Evolutionary conservation across 1,140 invertebrate species (phyloP).

Genomic region (Drosophila melanica): DNA sequence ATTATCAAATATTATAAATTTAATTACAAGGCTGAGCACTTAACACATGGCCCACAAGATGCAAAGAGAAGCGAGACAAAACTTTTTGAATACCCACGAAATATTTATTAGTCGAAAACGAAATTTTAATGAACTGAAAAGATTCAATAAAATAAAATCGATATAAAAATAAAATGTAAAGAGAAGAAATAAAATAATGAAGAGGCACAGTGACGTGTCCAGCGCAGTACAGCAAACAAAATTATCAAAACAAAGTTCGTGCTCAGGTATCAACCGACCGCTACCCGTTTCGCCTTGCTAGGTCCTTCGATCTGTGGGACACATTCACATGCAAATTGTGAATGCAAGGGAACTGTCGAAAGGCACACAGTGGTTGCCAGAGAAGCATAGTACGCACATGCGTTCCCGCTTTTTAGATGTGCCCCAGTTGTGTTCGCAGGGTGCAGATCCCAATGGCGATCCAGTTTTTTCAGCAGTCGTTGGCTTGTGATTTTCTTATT

Average conservation of each 20-base stretch:
- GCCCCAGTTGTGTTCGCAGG: slow-evolving; percentile 1
- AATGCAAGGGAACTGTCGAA: slow-evolving; percentile 25
- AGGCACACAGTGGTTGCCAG: slow-evolving; percentile 21
- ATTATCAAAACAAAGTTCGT: slow-evolving; percentile 70
- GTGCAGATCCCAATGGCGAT: slow-evolving; percentile 35
- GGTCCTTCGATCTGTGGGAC: slow-evolving; percentile 9
- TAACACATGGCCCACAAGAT: neutral
- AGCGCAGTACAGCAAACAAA: slow-evolving; percentile 19
- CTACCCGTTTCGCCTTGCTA: neutral
- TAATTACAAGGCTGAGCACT: neutral
- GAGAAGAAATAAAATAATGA: slow-evolving; percentile 66
- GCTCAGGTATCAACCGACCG: slow-evolving; percentile 19
- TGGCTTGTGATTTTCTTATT: slow-evolving; percentile 79
- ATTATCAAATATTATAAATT: no score
- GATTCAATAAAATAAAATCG: slow-evolving; percentile 68
- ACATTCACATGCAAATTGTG: slow-evolving; percentile 41
- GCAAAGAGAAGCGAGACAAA: slow-evolving; percentile 13
- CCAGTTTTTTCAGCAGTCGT: slow-evolving; percentile 51
- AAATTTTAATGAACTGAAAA: slow-evolving; percentile 76
- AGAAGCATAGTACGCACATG: slow-evolving; percentile 46
- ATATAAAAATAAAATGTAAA: slow-evolving; percentile 59
- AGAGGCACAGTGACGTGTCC: slow-evolving; percentile 24
- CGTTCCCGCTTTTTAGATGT: slow-evolving; percentile 31
- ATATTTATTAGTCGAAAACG: slow-evolving; percentile 78
- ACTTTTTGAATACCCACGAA: slow-evolving; percentile 27